Evolutionary conservation across 2,797 vertebrate genomes (phyloP), one percentile per base, ranked within the genome.

Genomic region (Takifugu ocellatus): DNA sequence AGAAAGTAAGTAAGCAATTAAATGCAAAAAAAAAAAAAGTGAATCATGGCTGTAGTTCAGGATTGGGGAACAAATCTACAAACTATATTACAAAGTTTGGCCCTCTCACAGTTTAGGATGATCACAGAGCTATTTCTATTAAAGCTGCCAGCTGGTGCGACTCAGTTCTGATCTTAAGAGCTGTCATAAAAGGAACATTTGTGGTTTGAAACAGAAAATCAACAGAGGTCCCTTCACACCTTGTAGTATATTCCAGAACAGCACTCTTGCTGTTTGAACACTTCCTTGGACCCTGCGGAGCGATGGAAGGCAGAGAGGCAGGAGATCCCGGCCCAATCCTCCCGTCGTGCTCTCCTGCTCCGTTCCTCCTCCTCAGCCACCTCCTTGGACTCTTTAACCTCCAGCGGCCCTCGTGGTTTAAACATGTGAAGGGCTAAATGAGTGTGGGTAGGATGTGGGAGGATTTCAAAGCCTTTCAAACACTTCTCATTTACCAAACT

Each of bases 371-470:
- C 52, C 25, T n/a, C 36, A 55, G 42, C 25, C 47, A 36, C 56
- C 43, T 6, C 24, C 54, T 49, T 25, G 0, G 5, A 56, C 53
- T 51, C 48, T 66, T 62, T 25, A 64, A 49, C 50, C 51, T 59
- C 46, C 21, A 57, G 49, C 45, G 54, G 55, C 66, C 52, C 47
- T 63, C 56, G 52, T 33, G 48, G 42, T 73, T 66, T 68, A 49
- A 67, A 17, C 54, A 56, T 8, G 36, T 47, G 17, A 56, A 49
- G 51, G 61, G 46, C 49, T 72, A 68, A 78, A 70, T 60, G 31
- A 63, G 54, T 29, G 52, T 65, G 62, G 48, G 68, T 51, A 39
- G 52, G 54, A 44, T 68, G 42, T 75, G 49, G 61, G 63, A 65
- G 63, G 39, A 69, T 66, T 51, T 68, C 39, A 64, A 67, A 61